Percentiles rank a stretch among this genome's conserved stretches.
These are phyloP conservation scores for Eubucco bourcierii DNA, from an alignment of 2,113 vertebrate species.

Conservation along the genomic window DNA sequence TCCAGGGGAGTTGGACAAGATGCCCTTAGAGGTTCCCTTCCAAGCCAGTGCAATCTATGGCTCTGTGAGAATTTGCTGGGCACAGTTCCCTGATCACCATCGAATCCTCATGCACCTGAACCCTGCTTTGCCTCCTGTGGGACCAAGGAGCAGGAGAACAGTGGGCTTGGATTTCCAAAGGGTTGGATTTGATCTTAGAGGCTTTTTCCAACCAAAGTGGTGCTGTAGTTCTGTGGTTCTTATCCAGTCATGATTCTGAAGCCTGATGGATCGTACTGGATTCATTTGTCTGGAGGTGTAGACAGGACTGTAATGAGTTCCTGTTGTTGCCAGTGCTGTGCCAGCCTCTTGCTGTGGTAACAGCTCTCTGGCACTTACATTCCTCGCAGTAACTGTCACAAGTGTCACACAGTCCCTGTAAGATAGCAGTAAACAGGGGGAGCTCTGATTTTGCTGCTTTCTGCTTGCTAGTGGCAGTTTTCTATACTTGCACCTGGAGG, in stretches of 20 bases:
- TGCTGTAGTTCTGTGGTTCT: neutral
- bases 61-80: no score
- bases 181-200: no score
- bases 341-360: neutral
- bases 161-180: no score
- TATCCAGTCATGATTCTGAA: neutral
- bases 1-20: no score
- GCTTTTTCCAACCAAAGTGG: no score
- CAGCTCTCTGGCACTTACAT: neutral
- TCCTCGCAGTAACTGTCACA: neutral
- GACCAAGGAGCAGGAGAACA: no score
- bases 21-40: no score
- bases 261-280: neutral
- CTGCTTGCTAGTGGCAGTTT: neutral
- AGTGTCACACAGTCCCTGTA: neutral
- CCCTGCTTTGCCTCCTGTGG: no score
- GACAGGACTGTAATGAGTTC: neutral
- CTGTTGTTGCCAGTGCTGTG: neutral
- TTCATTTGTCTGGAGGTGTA: neutral
- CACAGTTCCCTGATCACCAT: no score
- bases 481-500: neutral
- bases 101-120: no score
- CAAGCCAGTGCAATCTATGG: no score
- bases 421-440: neutral
- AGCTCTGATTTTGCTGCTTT: slow-evolving; percentile 8